Base-by-base conservation (phyloP, 2,113 vertebrate species). In the Neotragus pygmaeus region DNA sequence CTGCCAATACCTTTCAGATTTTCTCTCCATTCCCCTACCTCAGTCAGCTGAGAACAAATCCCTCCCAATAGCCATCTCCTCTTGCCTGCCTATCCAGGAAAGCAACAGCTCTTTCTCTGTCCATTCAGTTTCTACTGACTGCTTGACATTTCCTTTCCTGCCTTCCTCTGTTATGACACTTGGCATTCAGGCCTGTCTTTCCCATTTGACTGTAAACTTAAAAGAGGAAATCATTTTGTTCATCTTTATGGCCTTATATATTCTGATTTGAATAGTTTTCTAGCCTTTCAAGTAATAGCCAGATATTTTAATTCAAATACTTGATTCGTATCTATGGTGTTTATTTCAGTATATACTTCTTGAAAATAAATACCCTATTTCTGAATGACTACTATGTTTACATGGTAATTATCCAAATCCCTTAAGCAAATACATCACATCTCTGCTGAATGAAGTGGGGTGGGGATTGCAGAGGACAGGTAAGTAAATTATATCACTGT, bases 271-370 rank as follows among this genome's bases (percentile, higher is more conserved):
- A 66, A 7, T 55, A 78, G 60, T 87, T 78, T 92, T 77, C 33
- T 33, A 87, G 66, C 64, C 96, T 62, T 87, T 90, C 28, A 94
- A 96, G 94, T 92, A 92, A 23, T 57, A 55, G 60, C 9, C 39
- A 81, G 82, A 39, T 83, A 55, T 36, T 91, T 91, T 91, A 88
- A 94, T 96, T 15, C 73, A 87, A 88, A 28, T 83, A 47, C 28
- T 21, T 75, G 28, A 55, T 86, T 92, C 81, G 90, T 21, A 90
- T 60, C 43, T 14, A 83, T 11, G 13, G 33, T 88, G 36, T 91
- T 85, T 85, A 89, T 30, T 97, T 89, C 47, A 81, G 30, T 88
- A 66, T 81, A 55, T 83, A 86, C n/a, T 81, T 96, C 64, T 88
- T 39, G 21, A 97, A 93, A 87, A 13, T 85, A 87, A 84, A 58